A percentile compares a stretch with the other conserved stretches of the same genome.
Evolutionary conservation across 1,140 invertebrate species (phyloP).

Genomic region (Lepeophtheirus salmonis): DNA sequence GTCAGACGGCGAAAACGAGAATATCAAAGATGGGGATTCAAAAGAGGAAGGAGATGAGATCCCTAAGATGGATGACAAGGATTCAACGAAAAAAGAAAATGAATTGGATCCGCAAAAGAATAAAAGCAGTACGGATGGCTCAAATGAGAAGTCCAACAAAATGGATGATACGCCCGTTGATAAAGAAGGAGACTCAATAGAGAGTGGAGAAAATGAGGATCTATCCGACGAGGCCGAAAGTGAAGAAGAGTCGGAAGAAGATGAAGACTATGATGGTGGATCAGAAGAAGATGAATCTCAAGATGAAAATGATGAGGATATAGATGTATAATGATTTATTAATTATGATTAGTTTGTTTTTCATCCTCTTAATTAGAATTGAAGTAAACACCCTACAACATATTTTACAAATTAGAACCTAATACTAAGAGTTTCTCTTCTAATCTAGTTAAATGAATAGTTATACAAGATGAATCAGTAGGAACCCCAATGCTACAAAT

Average conservation of each 20-base stretch:
- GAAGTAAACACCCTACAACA: too few relatives aligned
- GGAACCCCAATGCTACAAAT: too few relatives aligned
- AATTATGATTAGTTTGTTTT: too few relatives aligned
- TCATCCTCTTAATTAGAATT: too few relatives aligned
- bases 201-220: neutral
- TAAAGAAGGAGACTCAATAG: neutral
- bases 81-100: neutral
- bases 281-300: neutral
- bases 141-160: neutral
- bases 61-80: neutral
- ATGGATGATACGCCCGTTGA: neutral
- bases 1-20: constrained; percentile 1
- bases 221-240: neutral
- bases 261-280: neutral
- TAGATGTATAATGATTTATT: too few relatives aligned
- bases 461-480: too few relatives aligned
- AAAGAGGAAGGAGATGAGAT: neutral
- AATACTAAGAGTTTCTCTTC: too few relatives aligned
- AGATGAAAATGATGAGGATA: neutral
- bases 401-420: too few relatives aligned
- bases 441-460: too few relatives aligned
- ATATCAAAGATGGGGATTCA: constrained; percentile 1
- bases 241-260: neutral
- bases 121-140: neutral
- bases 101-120: neutral